Percentiles rank a stretch among this genome's conserved stretches.
These are phyloP conservation scores for Drosophila bunnanda DNA, from an alignment of 2,888 invertebrate species.

Conservation along the genomic window DNA sequence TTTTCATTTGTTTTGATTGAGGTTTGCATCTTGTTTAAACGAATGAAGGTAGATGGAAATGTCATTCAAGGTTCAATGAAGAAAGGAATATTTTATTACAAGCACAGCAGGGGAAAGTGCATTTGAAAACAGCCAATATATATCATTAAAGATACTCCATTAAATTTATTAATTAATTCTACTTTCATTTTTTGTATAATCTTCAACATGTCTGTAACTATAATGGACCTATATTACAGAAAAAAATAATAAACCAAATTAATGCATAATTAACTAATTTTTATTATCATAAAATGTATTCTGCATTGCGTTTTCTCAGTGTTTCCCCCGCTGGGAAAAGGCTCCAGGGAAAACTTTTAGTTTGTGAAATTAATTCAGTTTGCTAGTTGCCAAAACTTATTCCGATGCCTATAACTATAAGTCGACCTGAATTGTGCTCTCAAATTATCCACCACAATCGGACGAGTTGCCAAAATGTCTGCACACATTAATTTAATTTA, in stretches of 20 bases:
- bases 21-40: slow-evolving; percentile 45
- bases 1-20: slow-evolving; percentile 68
- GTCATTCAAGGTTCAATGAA: slow-evolving; percentile 17
- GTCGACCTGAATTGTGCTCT: slow-evolving; percentile 1
- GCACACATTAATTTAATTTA: slow-evolving; percentile 19
- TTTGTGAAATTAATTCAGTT: slow-evolving; percentile 1
- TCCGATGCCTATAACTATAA: background rate
- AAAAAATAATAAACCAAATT: background rate
- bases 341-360: background rate
- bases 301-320: background rate
- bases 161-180: too few species aligned
- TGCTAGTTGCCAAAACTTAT: slow-evolving; percentile 2
- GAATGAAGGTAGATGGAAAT: slow-evolving; percentile 3
- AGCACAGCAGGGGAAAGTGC: slow-evolving; percentile 8
- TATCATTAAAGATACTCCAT: too few species aligned
- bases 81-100: slow-evolving; percentile 58
- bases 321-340: background rate
- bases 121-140: background rate
- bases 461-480: background rate
- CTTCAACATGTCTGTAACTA: too few species aligned
- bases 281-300: background rate
- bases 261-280: background rate
- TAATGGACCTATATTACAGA: too few species aligned
- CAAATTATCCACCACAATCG: slow-evolving; percentile 15
- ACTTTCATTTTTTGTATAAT: too few species aligned